Conservation (phyloP, 2,797 vertebrate genomes). For the Percopsis omiscomaycus region DNA sequence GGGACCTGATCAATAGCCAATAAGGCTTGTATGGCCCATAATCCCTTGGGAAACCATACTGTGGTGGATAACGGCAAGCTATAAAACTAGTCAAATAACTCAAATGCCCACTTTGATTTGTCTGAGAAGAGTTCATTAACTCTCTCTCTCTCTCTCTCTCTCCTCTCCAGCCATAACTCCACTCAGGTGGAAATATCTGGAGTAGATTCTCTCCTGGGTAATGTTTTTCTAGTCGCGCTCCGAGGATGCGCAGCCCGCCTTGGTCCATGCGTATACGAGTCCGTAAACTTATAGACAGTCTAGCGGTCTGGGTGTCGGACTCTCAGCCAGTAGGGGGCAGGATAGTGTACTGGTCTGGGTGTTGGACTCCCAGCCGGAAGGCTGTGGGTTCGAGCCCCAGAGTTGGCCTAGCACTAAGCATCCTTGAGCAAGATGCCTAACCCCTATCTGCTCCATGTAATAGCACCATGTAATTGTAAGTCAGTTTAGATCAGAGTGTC, state of each 20-base stretch:
- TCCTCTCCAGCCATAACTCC: constrained; percentile 24
- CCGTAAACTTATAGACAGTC: neutral
- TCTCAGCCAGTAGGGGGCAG: too few relatives aligned
- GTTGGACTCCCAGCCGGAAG: too few relatives aligned
- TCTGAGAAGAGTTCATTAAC: constrained; percentile 53
- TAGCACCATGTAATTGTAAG: too few relatives aligned
- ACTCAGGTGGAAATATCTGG: constrained; percentile 50
- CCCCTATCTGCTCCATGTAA: too few relatives aligned
- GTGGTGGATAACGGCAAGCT: constrained; percentile 53
- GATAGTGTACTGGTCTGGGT: too few relatives aligned
- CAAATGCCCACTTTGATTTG: constrained; percentile 44
- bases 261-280: neutral
- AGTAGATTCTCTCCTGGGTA: constrained; percentile 7
- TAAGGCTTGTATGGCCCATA: constrained; percentile 52
- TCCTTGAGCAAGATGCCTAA: too few relatives aligned
- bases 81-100: constrained; percentile 56
- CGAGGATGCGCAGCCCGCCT: neutral
- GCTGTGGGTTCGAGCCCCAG: too few relatives aligned
- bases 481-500: too few relatives aligned
- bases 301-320: too few relatives aligned
- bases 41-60: constrained; percentile 41
- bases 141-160: constrained; percentile 34
- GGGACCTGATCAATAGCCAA: constrained; percentile 72
- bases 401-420: too few relatives aligned
- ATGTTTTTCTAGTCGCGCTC: constrained; percentile 6